phyloP scores from a whole-genome alignment of 2,797 vertebrate genomes.

The Urophycis tenuis region DNA sequence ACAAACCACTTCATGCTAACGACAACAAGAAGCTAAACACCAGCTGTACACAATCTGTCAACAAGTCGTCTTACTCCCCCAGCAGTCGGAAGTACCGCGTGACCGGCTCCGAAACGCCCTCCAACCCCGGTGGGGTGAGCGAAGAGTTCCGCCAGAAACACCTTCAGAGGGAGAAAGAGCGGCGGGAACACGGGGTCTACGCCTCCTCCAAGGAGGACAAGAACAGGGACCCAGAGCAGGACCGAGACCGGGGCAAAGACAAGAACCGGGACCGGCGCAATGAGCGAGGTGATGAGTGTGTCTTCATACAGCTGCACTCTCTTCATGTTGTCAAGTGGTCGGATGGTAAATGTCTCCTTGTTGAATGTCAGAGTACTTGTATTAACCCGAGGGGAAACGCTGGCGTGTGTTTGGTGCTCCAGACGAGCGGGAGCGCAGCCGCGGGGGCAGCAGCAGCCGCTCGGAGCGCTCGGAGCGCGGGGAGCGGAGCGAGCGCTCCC shows the following conservation, averaged over 20 bases:
- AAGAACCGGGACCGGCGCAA: conserved; percentile 67
- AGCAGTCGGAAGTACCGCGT: conserved; percentile 82
- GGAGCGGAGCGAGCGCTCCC: conserved; percentile 68
- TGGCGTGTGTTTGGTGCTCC: conserved; percentile 12
- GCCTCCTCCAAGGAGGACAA: conserved; percentile 93
- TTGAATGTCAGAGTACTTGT: background rate
- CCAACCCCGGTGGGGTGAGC: conserved; percentile 92
- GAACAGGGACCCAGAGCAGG: conserved; percentile 68
- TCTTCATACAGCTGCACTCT: background rate
- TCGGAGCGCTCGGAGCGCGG: conserved; percentile 76
- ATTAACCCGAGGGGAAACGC: background rate
- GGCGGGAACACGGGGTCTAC: conserved; percentile 89
- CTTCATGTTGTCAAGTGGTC: background rate
- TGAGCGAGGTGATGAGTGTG: conserved; percentile 58
- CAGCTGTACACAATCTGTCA: background rate
- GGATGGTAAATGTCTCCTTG: background rate
- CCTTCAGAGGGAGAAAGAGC: conserved; percentile 87
- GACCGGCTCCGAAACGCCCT: conserved; percentile 89
- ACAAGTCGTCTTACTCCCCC: conserved; percentile 10
- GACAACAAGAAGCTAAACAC: background rate
- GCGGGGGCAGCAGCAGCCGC: conserved; percentile 59
- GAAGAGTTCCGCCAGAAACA: conserved; percentile 87
- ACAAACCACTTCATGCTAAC: background rate
- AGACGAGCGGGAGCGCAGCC: conserved; percentile 81
- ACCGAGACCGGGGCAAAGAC: conserved; percentile 67